Evolutionary conservation across 2,888 invertebrate genomes (phyloP).

Genomic region (Philereme vetulata): DNA sequence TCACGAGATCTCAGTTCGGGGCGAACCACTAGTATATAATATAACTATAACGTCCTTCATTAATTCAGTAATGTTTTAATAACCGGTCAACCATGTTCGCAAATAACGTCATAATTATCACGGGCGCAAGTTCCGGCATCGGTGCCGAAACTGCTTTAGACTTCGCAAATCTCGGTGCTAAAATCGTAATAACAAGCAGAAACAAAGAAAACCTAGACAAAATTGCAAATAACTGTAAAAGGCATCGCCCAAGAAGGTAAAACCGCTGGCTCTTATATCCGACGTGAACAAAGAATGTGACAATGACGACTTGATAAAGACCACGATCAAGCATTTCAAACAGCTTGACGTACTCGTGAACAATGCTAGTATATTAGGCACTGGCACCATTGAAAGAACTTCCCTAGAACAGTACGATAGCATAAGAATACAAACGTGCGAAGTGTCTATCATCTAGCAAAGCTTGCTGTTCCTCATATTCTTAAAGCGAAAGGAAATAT

Average conservation of each 20-base stretch:
- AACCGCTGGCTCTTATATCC: slow-evolving; percentile 80
- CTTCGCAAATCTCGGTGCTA: slow-evolving; percentile 85
- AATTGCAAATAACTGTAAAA: slow-evolving; percentile 80
- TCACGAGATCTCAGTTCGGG: no score
- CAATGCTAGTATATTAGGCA: slow-evolving; percentile 90
- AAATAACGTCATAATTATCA: slow-evolving; percentile 82
- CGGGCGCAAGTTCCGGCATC: slow-evolving; percentile 88
- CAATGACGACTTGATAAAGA: slow-evolving; percentile 83
- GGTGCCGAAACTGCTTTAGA: slow-evolving; percentile 86
- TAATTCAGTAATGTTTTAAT: background rate
- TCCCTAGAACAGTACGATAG: slow-evolving; percentile 91
- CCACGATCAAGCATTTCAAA: slow-evolving; percentile 85
- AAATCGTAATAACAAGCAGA: slow-evolving; percentile 85
- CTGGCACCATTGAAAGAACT: slow-evolving; percentile 90
- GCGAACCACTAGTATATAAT: no score
- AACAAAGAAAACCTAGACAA: slow-evolving; percentile 86
- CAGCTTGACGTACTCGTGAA: slow-evolving; percentile 90
- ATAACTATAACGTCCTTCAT: background rate
- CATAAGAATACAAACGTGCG: slow-evolving; percentile 91
- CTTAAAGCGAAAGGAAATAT: slow-evolving; percentile 90
- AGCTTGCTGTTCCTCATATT: slow-evolving; percentile 91
- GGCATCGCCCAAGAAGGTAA: slow-evolving; percentile 47
- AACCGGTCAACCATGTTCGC: slow-evolving; percentile 58
- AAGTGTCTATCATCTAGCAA: slow-evolving; percentile 88
- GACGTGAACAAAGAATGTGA: slow-evolving; percentile 87